Base-by-base conservation (phyloP, 2,888 invertebrate genomes). In the Drosophila parthenogenetica region DNA sequence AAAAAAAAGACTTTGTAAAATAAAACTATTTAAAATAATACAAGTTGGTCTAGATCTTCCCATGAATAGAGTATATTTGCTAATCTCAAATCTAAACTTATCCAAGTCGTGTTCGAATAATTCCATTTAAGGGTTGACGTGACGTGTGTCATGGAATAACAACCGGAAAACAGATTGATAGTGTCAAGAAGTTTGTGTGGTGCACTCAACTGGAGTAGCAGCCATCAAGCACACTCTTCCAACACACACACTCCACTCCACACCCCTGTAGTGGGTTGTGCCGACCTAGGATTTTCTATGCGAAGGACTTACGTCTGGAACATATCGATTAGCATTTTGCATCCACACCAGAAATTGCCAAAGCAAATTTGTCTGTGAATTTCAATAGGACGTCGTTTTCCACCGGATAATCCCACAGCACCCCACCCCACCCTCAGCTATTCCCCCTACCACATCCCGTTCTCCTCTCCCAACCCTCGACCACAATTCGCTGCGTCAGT, bases 311-410 rank as follows among this genome's bases (percentile, higher is more conserved):
- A 51, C 35, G 76, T 89, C 89, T 90, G 90, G 81, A 84, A 84
- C 75, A 73, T 87, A 90, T 90, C 86, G 89, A 90, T 89, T 89
- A 86, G 86, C 74, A 73, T 42, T 71, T 71, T 70, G 84, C 77
- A 69, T 72, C 74, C 70, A 77, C 78, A 78, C 69, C 80, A 82
- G 69, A 79, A 60, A 48, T 39, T 63, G 25, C 48, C 65, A 40
- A 53, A 51, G 58, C 51, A 69, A 75, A 73, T 71, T 73, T 69
- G 65, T 70, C 69, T 73, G 60, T 68, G 65, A 75, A 72, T 69
- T 74, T 66, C 40, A 63, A 65, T 48, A 60, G 53, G 46, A 61
- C 57, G 57, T 60, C 77, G 65, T 77, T 73, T 77, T 67, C 67
- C 62, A 48, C 62, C 62, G 76, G 82, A 85, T 84, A 77, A 82